Evolutionary conservation across 2,113 vertebrate genomes (phyloP), one percentile per base, ranked within the genome.

Genomic region (Poeciliopsis occidentalis): DNA sequence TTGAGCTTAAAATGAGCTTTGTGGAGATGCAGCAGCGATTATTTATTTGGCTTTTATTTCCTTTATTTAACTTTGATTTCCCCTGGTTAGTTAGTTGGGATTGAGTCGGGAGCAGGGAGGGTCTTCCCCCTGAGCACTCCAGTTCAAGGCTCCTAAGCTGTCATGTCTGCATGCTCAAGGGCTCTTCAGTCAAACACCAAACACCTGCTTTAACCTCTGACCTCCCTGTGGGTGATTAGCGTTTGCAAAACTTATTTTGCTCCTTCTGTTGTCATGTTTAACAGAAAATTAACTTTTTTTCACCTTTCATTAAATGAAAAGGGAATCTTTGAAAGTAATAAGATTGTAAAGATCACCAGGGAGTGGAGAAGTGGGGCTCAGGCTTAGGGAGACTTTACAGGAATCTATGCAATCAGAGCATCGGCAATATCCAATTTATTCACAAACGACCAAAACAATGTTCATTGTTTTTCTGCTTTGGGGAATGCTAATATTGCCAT

Each of bases 31-130:
- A 22, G 75, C 85, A 8, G 67, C 60, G 47, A 70, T 85, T 81
- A 79, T 77, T 85, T 83, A 67, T 85, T 81, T 81, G 77, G 47
- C 71, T 83, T 85, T 89, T 75, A 83, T 89, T 78, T 82, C 44
- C 80, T 87, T 80, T 83, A 81, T 84, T 84, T 78, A 73, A 76
- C 81, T 75, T 87, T 89, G 70, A 85, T 85, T 87, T 84, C 83
- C 81, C 82, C 47, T 60, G 79, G 69, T 86, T 69, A 12, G 37
- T 2, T 72, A 54, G 67, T 57, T 12, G 67, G 66, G 79, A 80
- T 85, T 60, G 78, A 79, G 80, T 62, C 61, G 47, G 80, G 81
- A 86, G 82, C 64, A 4, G 15, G 41, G 62, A 71, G 64, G 71
- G 51, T 76, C 66, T 5, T 79, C 70, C 37, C 41, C 5, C 22